Evolutionary conservation across 2,888 invertebrate genomes (phyloP).

Genomic region (Xiphydria camelus): DNA sequence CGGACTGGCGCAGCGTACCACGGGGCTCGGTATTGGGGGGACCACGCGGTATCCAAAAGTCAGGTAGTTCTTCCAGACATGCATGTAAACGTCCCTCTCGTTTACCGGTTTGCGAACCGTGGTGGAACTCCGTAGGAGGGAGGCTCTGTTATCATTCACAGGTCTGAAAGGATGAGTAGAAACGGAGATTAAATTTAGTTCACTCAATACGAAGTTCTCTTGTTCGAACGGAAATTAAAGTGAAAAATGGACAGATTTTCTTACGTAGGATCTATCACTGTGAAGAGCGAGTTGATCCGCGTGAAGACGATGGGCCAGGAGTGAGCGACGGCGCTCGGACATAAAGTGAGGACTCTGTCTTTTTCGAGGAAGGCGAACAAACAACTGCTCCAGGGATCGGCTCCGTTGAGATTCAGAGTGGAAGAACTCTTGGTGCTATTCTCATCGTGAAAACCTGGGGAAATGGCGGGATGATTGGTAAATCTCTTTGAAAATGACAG

Average conservation of each 20-base stretch:
- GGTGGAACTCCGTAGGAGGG: slow-evolving; percentile 84
- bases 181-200: too few relatives aligned
- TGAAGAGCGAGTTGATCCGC: slow-evolving; percentile 86
- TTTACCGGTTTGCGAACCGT: slow-evolving; percentile 88
- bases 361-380: slow-evolving; percentile 88
- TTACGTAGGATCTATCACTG: slow-evolving; percentile 93
- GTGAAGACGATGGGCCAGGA: slow-evolving; percentile 96
- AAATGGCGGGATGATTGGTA: too few relatives aligned
- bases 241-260: slow-evolving; percentile 44
- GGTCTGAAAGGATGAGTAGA: slow-evolving; percentile 66
- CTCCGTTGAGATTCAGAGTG: slow-evolving; percentile 63
- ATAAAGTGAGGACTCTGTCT: slow-evolving; percentile 78
- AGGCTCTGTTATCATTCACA: slow-evolving; percentile 94
- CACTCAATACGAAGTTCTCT: too few relatives aligned
- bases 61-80: slow-evolving; percentile 97
- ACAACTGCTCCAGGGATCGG: slow-evolving; percentile 90
- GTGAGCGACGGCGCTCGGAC: slow-evolving; percentile 83
- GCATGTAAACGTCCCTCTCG: slow-evolving; percentile 93
- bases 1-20: slow-evolving; percentile 89
- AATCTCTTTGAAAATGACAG: slow-evolving; percentile 3
- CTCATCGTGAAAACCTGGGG: slow-evolving; percentile 59
- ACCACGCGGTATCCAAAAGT: slow-evolving; percentile 96
- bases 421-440: slow-evolving; percentile 61
- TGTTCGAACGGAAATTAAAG: too few relatives aligned
- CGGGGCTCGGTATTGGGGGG: slow-evolving; percentile 85